Evolutionary conservation across 2,113 vertebrate genomes (phyloP).

Genomic region (Lipophrys pholis): DNA sequence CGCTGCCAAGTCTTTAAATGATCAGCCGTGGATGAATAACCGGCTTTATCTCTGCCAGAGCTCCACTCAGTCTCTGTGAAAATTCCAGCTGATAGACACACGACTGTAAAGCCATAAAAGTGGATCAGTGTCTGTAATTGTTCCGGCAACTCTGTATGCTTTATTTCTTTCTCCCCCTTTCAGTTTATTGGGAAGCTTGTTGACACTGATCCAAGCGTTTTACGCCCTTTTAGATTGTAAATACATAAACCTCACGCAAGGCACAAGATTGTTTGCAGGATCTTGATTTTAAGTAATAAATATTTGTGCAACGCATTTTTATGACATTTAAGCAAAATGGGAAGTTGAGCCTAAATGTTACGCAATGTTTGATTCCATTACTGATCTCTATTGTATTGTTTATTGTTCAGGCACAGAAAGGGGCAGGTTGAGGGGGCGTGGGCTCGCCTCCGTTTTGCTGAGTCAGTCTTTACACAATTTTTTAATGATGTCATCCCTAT

Average conservation of each 20-base stretch:
- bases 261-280: not conserved
- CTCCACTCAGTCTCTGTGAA: not conserved
- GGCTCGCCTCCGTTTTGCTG: too few species aligned
- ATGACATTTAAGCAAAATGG: too few species aligned
- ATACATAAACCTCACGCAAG: not conserved
- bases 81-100: constrained; percentile 14
- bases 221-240: constrained; percentile 18
- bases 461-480: too few species aligned
- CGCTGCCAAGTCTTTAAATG: constrained; percentile 42
- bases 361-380: too few species aligned
- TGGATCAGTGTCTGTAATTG: constrained; percentile 37
- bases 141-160: constrained; percentile 31
- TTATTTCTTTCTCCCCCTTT: not conserved
- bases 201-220: constrained; percentile 15
- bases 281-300: constrained; percentile 15
- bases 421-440: too few species aligned
- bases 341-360: too few species aligned
- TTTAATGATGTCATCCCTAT: too few species aligned
- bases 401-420: too few species aligned
- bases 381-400: too few species aligned
- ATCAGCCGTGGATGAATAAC: constrained; percentile 37
- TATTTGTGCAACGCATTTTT: not conserved
- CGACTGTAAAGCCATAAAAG: constrained; percentile 61
- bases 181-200: constrained; percentile 33
- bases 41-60: constrained; percentile 15